Percentiles rank a stretch among this genome's conserved stretches.
These are phyloP conservation scores for Cheilosia scutellata DNA, from an alignment of 2,888 invertebrate genomes.

Conservation along the genomic window DNA sequence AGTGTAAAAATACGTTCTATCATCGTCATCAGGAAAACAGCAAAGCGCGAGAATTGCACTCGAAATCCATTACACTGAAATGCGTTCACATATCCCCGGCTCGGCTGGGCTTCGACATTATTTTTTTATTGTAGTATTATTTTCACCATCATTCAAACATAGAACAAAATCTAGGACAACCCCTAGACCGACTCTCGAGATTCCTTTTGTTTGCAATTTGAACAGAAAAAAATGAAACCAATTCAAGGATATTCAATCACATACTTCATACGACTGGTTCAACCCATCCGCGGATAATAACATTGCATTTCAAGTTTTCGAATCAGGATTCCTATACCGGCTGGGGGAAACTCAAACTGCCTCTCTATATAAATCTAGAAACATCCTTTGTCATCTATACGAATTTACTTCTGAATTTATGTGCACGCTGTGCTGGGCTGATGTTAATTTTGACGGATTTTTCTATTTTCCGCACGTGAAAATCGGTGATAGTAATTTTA, in stretches of 20 bases:
- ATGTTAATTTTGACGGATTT: slow-evolving; percentile 38
- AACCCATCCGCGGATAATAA: slow-evolving; percentile 65
- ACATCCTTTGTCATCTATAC: neutral
- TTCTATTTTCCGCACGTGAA: slow-evolving; percentile 52
- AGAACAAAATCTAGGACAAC: slow-evolving; percentile 46
- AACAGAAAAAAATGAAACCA: slow-evolving; percentile 17
- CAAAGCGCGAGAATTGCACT: slow-evolving; percentile 57
- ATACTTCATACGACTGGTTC: neutral
- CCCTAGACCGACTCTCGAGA: slow-evolving; percentile 59
- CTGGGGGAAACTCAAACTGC: slow-evolving; percentile 18
- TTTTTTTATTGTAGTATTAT: neutral
- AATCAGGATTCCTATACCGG: slow-evolving; percentile 7
- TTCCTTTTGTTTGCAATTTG: slow-evolving; percentile 51
- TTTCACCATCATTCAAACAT: neutral
- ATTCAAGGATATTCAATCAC: slow-evolving; percentile 52
- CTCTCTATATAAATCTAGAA: neutral
- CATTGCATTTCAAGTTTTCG: slow-evolving; percentile 62
- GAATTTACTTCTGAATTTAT: slow-evolving; percentile 68
- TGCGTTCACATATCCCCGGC: slow-evolving; percentile 41
- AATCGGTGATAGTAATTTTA: slow-evolving; percentile 22
- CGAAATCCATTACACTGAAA: slow-evolving; percentile 70
- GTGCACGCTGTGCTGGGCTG: slow-evolving; percentile 62
- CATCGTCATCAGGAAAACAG: slow-evolving; percentile 51
- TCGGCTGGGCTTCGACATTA: slow-evolving; percentile 29
- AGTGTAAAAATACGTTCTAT: slow-evolving; percentile 43